These are phyloP conservation scores for Calephelis perditalis DNA, from an alignment of 2,888 invertebrate genomes.

Conservation along the genomic window DNA sequence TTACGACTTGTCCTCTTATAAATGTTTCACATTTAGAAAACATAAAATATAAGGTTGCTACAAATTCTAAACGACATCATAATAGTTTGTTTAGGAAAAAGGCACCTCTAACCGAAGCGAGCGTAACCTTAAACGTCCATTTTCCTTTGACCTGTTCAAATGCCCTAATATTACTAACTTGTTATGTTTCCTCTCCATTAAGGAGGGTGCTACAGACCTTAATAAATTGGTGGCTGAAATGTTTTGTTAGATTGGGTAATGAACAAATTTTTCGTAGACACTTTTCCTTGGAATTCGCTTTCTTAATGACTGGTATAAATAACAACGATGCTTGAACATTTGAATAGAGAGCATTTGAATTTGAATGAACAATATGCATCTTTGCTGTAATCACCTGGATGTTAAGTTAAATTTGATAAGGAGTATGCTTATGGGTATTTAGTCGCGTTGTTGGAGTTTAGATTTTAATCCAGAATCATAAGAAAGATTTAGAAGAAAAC, in stretches of 20 bases:
- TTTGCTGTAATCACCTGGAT: neutral
- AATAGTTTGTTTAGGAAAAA: conserved; percentile 36
- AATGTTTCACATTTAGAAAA: conserved; percentile 9
- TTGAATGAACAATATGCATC: neutral
- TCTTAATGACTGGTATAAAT: conserved; percentile 11
- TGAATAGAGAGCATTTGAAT: neutral
- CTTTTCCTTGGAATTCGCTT: conserved; percentile 10
- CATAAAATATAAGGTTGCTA: conserved; percentile 18
- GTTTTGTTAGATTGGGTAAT: conserved; percentile 45
- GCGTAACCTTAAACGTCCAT: conserved; percentile 27
- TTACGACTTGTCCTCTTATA: neutral
- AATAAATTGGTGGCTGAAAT: conserved; percentile 31
- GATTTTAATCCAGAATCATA: too few species aligned
- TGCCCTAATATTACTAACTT: conserved; percentile 25
- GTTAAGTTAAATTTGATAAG: too few species aligned
- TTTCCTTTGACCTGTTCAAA: conserved; percentile 26
- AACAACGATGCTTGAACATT: conserved; percentile 2
- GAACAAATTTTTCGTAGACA: conserved; percentile 47
- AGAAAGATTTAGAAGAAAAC: too few species aligned
- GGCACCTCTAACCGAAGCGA: conserved; percentile 33
- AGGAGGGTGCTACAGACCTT: conserved; percentile 27
- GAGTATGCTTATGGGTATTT: too few species aligned
- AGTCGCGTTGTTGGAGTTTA: too few species aligned
- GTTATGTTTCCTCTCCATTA: conserved; percentile 19
- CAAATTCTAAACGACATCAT: conserved; percentile 24